phyloP scores from a whole-genome alignment of 2,113 vertebrate genomes.

The Pyxicephalus adspersus region DNA sequence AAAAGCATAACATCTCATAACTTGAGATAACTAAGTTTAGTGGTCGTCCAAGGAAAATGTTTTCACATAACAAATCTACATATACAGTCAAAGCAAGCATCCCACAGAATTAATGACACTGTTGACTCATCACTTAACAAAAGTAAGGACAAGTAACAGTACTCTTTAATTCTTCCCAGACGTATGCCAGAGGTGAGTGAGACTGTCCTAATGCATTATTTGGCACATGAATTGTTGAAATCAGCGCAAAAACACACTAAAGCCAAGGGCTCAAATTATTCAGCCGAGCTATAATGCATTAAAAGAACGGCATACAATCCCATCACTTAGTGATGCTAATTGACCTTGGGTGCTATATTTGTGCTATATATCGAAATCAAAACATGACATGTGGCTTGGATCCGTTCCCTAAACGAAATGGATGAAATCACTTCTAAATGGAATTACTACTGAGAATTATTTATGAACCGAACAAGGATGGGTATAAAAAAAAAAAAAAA shows the following conservation, averaged over 20 bases:
- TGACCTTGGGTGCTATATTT: constrained; percentile 38
- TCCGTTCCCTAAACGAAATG: not conserved
- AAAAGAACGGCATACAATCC: constrained; percentile 35
- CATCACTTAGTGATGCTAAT: constrained; percentile 30
- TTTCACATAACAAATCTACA: not conserved
- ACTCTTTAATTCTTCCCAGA: not conserved
- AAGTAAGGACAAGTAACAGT: constrained; percentile 24
- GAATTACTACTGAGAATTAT: not conserved
- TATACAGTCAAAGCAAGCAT: not conserved
- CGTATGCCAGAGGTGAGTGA: constrained; percentile 22
- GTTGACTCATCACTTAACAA: constrained; percentile 32
- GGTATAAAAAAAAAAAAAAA: not conserved
- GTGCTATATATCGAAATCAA: constrained; percentile 11
- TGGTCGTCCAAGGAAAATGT: not conserved
- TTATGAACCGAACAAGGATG: not conserved
- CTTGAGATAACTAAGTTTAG: too few species aligned
- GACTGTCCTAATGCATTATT: constrained; percentile 35
- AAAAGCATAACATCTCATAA: too few species aligned
- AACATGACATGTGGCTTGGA: not conserved
- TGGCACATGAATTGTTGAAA: constrained; percentile 48
- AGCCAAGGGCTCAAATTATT: constrained; percentile 37
- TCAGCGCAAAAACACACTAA: constrained; percentile 43
- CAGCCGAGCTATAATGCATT: constrained; percentile 46
- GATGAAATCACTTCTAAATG: constrained; percentile 16
- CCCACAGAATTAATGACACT: not conserved